Percentiles rank a stretch among this genome's conserved stretches.
phyloP scores from a whole-genome alignment of 2,113 vertebrate species.

The Kryptolebias marmoratus region DNA sequence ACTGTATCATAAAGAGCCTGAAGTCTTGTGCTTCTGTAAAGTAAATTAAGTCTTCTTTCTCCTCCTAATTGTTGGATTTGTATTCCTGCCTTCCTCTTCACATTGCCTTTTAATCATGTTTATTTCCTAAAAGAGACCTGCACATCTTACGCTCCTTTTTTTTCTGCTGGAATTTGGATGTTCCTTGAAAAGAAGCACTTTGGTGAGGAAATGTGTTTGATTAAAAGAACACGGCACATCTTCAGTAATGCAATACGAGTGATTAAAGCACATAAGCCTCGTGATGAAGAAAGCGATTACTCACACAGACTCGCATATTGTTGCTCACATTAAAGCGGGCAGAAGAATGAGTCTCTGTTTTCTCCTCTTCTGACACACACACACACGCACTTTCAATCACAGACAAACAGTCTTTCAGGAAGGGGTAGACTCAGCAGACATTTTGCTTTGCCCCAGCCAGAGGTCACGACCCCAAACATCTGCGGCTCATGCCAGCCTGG shows the following conservation, averaged over 20 bases:
- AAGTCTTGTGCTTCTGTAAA: slow-evolving; percentile 57
- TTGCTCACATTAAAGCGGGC: slow-evolving; percentile 40
- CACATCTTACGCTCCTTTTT: slow-evolving; percentile 42
- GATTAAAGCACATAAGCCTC: slow-evolving; percentile 62
- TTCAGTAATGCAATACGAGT: slow-evolving; percentile 65
- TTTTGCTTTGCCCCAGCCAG: slow-evolving; percentile 61
- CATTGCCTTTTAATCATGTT: slow-evolving; percentile 67
- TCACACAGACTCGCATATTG: slow-evolving; percentile 12
- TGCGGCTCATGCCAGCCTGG: slow-evolving; percentile 60
- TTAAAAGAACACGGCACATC: slow-evolving; percentile 64
- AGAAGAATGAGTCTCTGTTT: slow-evolving; percentile 39
- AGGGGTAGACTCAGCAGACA: slow-evolving; percentile 50
- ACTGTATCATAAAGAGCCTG: slow-evolving; percentile 41
- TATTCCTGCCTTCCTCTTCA: slow-evolving; percentile 66
- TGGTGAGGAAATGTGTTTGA: slow-evolving; percentile 66
- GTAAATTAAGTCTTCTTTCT: slow-evolving; percentile 61
- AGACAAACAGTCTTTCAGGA: slow-evolving; percentile 65
- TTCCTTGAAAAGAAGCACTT: slow-evolving; percentile 63
- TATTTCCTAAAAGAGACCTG: slow-evolving; percentile 59
- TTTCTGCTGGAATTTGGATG: slow-evolving; percentile 59
- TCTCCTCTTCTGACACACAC: slow-evolving; percentile 18
- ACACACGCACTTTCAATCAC: slow-evolving; percentile 25
- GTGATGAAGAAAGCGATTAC: slow-evolving; percentile 62
- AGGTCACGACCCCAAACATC: slow-evolving; percentile 69
- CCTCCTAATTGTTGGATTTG: slow-evolving; percentile 68